Conservation (phyloP, 2,888 invertebrate genomes). For the Boloria euphrosyne region DNA sequence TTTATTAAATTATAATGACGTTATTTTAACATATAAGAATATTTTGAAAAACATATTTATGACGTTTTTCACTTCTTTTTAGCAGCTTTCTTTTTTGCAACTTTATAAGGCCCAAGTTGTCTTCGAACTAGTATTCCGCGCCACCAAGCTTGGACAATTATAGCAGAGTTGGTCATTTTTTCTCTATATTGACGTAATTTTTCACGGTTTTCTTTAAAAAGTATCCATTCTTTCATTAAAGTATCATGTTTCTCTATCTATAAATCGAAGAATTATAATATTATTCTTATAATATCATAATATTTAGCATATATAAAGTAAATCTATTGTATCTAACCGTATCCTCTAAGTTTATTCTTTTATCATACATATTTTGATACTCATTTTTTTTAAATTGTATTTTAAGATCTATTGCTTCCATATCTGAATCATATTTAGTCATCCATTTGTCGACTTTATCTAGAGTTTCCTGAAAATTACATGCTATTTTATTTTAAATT, state of each 20-base stretch:
- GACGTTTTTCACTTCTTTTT: conserved; percentile 39
- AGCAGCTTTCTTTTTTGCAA: conserved; percentile 47
- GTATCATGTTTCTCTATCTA: conserved; percentile 56
- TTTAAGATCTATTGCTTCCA: conserved; percentile 63
- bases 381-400: conserved; percentile 65
- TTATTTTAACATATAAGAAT: not conserved
- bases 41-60: not conserved
- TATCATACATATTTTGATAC: conserved; percentile 53
- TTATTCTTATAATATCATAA: not conserved
- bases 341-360: conserved; percentile 51
- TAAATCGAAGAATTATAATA: conserved; percentile 10
- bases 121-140: conserved; percentile 67
- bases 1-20: not conserved
- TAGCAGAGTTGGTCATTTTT: conserved; percentile 63
- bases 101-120: conserved; percentile 65
- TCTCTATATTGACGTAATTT: conserved; percentile 54
- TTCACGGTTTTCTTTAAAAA: conserved; percentile 65
- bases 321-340: conserved; percentile 46
- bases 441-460: conserved; percentile 64
- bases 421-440: conserved; percentile 68
- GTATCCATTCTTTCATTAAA: conserved; percentile 58
- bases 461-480: conserved; percentile 59
- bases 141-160: conserved; percentile 73
- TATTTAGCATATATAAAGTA: not conserved
- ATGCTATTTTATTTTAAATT: not conserved